Conservation (phyloP, 2,888 invertebrate genomes). For the Amorpha juglandis region DNA sequence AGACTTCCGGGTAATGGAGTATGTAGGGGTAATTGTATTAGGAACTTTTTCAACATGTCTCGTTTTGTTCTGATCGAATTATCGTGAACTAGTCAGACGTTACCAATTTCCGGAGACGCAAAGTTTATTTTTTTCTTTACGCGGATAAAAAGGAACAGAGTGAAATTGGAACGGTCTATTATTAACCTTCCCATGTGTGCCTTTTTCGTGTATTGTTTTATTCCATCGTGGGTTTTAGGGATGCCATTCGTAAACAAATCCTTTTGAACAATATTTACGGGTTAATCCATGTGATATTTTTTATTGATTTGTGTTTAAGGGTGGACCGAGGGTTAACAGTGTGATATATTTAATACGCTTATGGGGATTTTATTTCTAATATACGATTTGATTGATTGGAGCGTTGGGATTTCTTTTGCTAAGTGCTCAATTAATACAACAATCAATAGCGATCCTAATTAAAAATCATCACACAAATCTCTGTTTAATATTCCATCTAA, state of each 20-base stretch:
- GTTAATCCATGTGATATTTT: background rate
- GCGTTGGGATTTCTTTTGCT: background rate
- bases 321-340: background rate
- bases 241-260: background rate
- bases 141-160: conserved; percentile 20
- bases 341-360: background rate
- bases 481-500: conserved; percentile 42
- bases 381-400: too few species aligned
- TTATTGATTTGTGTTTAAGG: background rate
- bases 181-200: conserved; percentile 2
- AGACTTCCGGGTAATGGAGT: conserved; percentile 44
- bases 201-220: background rate
- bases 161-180: conserved; percentile 26
- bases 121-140: conserved; percentile 20
- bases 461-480: conserved; percentile 34
- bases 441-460: conserved; percentile 40
- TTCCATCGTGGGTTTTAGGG: background rate
- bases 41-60: conserved; percentile 43
- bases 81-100: conserved; percentile 32
- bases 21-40: conserved; percentile 43
- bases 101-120: conserved; percentile 24
- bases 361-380: background rate
- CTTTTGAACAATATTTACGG: background rate
- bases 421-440: conserved; percentile 23
- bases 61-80: conserved; percentile 36